Percentiles rank a stretch among this genome's conserved stretches.
Conservation (phyloP, 2,113 vertebrate species). For the Lepus europaeus region DNA sequence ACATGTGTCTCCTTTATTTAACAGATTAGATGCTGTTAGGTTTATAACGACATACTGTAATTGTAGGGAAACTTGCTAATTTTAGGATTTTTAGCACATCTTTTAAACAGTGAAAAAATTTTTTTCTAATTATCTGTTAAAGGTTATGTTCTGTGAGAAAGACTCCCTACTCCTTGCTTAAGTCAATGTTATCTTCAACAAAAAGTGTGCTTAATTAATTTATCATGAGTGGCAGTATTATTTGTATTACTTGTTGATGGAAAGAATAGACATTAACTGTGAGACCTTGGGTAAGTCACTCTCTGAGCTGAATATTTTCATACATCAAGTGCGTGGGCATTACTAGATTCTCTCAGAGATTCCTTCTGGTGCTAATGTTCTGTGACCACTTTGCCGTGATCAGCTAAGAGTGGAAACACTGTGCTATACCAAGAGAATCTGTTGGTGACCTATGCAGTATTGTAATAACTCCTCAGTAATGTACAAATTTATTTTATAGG, state of each 20-base stretch:
- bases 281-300: not conserved
- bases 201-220: not conserved
- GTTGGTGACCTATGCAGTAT: not conserved
- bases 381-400: not conserved
- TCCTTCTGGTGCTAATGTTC: not conserved
- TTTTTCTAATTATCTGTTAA: not conserved
- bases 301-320: not conserved
- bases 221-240: not conserved
- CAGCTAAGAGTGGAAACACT: not conserved
- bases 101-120: conserved; percentile 8
- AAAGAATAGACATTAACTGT: not conserved
- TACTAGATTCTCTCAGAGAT: not conserved
- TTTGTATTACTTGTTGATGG: not conserved
- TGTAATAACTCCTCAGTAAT: conserved; percentile 2
- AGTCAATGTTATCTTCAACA: not conserved
- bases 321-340: not conserved
- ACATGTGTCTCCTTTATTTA: not conserved
- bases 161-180: not conserved
- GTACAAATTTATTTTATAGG: not conserved
- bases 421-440: not conserved
- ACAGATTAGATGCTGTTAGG: not conserved
- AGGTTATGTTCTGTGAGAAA: conserved; percentile 9
- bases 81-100: conserved; percentile 48
- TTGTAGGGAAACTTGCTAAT: not conserved
- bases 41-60: conserved; percentile 36